Percentiles rank a stretch among this genome's conserved stretches.
Conservation (phyloP, 1,140 invertebrate species). For the Hylaeus volcanicus region DNA sequence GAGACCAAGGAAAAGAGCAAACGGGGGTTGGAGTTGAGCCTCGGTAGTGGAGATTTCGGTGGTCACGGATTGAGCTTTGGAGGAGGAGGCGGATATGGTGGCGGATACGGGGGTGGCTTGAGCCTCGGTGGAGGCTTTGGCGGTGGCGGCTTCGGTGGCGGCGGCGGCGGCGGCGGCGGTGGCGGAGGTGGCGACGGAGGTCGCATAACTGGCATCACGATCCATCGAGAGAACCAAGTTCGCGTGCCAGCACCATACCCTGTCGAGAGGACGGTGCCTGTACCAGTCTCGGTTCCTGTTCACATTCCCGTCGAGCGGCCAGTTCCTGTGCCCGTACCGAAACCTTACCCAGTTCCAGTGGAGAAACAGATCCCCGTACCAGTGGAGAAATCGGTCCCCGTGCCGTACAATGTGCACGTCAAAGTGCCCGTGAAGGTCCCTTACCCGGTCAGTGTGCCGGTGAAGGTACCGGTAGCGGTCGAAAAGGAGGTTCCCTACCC, state of each 20-base stretch:
- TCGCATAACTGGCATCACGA: conserved; percentile 77
- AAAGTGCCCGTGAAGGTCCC: conserved; percentile 81
- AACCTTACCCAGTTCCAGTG: conserved; percentile 82
- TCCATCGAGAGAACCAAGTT: conserved; percentile 78
- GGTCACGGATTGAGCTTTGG: conserved; percentile 47
- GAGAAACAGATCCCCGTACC: conserved; percentile 82
- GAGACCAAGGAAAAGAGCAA: conserved; percentile 72
- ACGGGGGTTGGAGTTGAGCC: conserved; percentile 72
- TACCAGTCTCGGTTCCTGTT: conserved; percentile 75
- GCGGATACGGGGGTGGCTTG: conserved; percentile 44
- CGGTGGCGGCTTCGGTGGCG: conserved; percentile 42
- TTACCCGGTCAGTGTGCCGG: conserved; percentile 72
- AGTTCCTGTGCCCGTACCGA: conserved; percentile 81
- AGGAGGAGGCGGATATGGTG: background rate
- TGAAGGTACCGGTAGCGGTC: conserved; percentile 70
- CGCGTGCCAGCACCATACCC: conserved; percentile 78
- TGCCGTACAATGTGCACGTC: conserved; percentile 81
- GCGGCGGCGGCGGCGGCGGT: conserved; percentile 51
- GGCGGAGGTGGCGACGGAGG: conserved; percentile 66
- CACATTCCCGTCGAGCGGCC: conserved; percentile 81
- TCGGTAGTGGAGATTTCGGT: conserved; percentile 51
- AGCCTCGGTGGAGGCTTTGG: conserved; percentile 56
- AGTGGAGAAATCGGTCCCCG: conserved; percentile 81
- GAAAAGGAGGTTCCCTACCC: conserved; percentile 77
- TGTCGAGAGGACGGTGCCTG: conserved; percentile 77